Evolutionary conservation across 2,797 vertebrate species (phyloP), one percentile per base, ranked within the genome.

Genomic region (Tapera naevia): DNA sequence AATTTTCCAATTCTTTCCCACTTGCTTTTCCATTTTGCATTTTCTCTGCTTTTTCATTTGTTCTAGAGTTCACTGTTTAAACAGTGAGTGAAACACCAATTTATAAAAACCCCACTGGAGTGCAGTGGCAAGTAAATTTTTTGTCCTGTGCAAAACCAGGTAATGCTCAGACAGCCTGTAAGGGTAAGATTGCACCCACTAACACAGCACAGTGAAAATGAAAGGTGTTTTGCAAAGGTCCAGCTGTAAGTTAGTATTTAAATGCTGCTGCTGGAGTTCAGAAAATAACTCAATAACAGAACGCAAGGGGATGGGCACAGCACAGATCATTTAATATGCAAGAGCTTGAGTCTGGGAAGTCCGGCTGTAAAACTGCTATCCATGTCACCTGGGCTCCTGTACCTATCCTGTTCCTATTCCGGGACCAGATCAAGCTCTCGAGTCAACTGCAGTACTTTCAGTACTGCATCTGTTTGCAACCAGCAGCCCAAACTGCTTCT

Each of bases 291-390:
- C 45, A 17, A 41, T 24, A 37, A n/a, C 30, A 80, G 13, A 83
- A 32, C 32, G 27, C 17, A 35, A 80, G 43, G 22, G 37, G 46
- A 45, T 0, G 0, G 25, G 18, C 9, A 62, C 35, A 69, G 37
- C 7, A 62, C n/a, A 39, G 30, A 73, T 19, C 32, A 37, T 0
- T 0, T 17, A 35, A 58, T 2, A 41, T 5, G 5, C 7, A 70
- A 64, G 70, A 70, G 30, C 10, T 22, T 0, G 1, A 73, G 51
- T 12, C 7, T n/a, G 37, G 17, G 12, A 43, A 74, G 35, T 51
- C 27, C 65, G 56, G 48, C 46, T 86, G 46, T 56, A 50, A 73
- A 82, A 57, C 14, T 37, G 39, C 45, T 84, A 60, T 22, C 24
- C 4, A 1, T 5, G 17, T 33, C 37, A 37, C 24, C 19, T 35